Percentiles rank a stretch among this genome's conserved stretches.
These are phyloP conservation scores for Apis florea DNA, from an alignment of 1,140 invertebrate genomes.

Conservation along the genomic window DNA sequence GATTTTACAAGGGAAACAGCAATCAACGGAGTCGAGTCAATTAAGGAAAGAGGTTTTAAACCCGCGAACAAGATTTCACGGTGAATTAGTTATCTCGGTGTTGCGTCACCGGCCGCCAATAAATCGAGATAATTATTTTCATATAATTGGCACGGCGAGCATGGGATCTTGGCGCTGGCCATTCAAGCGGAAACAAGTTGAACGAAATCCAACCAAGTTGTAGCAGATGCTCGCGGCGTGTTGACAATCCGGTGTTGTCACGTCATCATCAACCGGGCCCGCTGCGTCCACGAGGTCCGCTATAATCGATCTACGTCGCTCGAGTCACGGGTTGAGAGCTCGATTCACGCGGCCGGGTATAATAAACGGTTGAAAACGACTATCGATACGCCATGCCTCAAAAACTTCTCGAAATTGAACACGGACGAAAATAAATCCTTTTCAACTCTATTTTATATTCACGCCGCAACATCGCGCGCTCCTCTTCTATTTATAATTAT, in stretches of 20 bases:
- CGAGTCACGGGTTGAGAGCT: conserved; percentile 12
- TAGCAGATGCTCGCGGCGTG: conserved; percentile 46
- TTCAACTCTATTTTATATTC: too few relatives aligned
- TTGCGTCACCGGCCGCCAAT: conserved; percentile 8
- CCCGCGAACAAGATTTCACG: background rate
- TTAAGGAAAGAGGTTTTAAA: background rate
- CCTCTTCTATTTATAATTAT: too few relatives aligned
- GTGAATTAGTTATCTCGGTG: background rate
- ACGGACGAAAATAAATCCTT: too few relatives aligned
- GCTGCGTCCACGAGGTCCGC: conserved; percentile 14
- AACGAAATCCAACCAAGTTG: conserved; percentile 50
- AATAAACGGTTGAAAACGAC: too few relatives aligned
- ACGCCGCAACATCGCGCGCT: too few relatives aligned
- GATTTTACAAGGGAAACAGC: background rate
- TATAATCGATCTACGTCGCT: conserved; percentile 40
- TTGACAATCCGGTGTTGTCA: conserved; percentile 52
- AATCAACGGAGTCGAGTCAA: background rate
- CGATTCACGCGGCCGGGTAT: background rate
- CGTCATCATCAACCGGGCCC: conserved; percentile 42
- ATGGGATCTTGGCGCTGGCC: conserved; percentile 32
- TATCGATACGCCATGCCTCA: too few relatives aligned
- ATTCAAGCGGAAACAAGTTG: conserved; percentile 49
- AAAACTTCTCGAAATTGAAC: too few relatives aligned
- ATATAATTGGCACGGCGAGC: conserved; percentile 38
- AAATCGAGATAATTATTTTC: conserved; percentile 44